These are phyloP conservation scores for Lamellibrachia luymesi DNA, from an alignment of 1,140 invertebrate genomes.

Conservation along the genomic window DNA sequence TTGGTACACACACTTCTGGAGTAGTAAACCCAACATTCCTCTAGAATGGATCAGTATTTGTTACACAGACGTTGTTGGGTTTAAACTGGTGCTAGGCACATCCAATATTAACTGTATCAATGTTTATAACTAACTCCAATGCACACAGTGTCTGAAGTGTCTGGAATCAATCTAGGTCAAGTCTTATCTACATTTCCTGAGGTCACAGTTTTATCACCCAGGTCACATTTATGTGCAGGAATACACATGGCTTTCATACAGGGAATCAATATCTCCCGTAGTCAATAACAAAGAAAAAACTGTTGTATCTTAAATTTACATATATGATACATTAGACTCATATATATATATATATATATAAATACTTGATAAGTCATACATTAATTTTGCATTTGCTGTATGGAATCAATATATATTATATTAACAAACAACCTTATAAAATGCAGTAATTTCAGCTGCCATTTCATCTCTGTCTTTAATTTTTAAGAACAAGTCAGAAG, in stretches of 20 bases:
- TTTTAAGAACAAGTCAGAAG: no score
- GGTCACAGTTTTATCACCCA: background rate
- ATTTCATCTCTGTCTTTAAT: no score
- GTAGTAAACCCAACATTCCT: no score
- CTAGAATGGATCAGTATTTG: no score
- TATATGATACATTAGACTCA: background rate
- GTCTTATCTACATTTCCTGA: slow-evolving; percentile 5
- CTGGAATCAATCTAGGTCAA: background rate
- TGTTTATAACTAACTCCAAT: background rate
- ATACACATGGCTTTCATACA: background rate
- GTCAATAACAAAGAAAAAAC: background rate
- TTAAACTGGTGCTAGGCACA: background rate
- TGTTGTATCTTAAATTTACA: background rate
- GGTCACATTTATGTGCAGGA: background rate
- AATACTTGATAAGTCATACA: background rate
- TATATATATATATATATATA: background rate
- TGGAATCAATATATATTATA: background rate
- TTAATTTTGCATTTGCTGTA: background rate
- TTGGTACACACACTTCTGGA: no score
- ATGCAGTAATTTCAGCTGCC: no score
- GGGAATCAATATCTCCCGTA: background rate
- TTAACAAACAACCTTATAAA: no score
- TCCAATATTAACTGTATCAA: slow-evolving; percentile 1
- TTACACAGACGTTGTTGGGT: no score
- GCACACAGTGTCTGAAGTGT: background rate